phyloP scores from a whole-genome alignment of 2,797 vertebrate genomes.

The Dendrocincla fuliginosa region DNA sequence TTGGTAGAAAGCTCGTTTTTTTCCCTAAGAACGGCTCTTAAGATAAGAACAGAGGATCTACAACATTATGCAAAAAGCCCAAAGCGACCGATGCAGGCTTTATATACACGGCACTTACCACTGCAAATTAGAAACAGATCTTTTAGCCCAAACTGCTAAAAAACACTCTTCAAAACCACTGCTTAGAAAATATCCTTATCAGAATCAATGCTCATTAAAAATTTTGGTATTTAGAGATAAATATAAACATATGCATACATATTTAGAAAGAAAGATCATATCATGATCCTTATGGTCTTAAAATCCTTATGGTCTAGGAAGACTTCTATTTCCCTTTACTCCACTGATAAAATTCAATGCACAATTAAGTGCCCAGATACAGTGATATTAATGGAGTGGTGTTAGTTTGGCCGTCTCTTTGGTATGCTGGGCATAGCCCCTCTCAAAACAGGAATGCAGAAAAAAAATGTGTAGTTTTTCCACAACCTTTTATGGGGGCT shows the following conservation, averaged over 20 bases:
- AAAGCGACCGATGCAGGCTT: background rate
- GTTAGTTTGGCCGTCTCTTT: background rate
- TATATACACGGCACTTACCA: background rate
- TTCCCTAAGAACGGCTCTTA: background rate
- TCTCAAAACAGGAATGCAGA: constrained; percentile 31
- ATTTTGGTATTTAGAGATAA: background rate
- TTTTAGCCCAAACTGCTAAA: background rate
- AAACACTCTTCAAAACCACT: background rate
- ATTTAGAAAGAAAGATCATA: accelerated
- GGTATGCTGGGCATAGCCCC: background rate
- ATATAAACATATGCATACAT: background rate
- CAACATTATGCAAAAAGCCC: background rate
- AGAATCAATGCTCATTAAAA: background rate
- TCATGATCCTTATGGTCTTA: background rate
- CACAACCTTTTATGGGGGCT: constrained; percentile 43
- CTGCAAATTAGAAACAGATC: constrained; percentile 1
- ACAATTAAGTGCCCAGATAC: background rate
- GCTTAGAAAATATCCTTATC: background rate
- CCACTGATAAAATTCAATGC: background rate
- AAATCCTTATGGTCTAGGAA: background rate
- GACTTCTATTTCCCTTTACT: background rate
- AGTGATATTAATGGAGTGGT: background rate
- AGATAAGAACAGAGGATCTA: background rate
- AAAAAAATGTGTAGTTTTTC: background rate
- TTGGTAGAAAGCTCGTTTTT: background rate